Evolutionary conservation across 1,140 invertebrate genomes (phyloP), one percentile per base, ranked within the genome.

Genomic region (Melipona quadrifasciata): DNA sequence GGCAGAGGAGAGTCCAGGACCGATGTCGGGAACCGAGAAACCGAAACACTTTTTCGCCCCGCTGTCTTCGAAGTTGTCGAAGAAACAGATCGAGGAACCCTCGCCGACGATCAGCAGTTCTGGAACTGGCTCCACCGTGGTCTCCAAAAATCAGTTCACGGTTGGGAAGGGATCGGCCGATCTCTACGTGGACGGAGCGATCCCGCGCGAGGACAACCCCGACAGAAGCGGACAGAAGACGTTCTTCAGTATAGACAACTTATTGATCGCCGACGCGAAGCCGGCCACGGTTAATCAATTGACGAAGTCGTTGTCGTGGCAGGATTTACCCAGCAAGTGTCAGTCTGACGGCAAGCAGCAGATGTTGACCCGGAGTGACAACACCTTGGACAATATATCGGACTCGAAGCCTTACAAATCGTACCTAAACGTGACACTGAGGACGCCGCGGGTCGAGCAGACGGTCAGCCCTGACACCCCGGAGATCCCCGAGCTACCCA

Each of bases 21-120:
- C 8, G 51, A 53, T 57, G 2, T 24, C 34, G 2, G 68, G 21
- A 47, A 2, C 47, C 0, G 89, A 87, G 24, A 92, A 90, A 31
- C 92, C 93, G 0, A 94, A 92, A 72, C 94, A 95, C 53, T 95
- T 95, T 74, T 95, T 96, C 75, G 92, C 95, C 0, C 95, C 95
- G 1, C 87, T 95, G 39, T 31, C 86, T 1, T 68, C 75, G 4
- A 93, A 89, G 39, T 19, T 87, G 39, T 47, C 39, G 24, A 91
- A 68, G 21, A 89, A 64, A 16, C 85, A 73, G 16, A 51, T 64
- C 0, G 87, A 83, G 16, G 87, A 90, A 2, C 47, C 82, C 0
- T 85, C 88, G 16, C 86, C 76, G n/a, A 79, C 24, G 74, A 74
- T 70, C 24, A 87, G 71, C n/a, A 34, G 86, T 1, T 91, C 86